Evolutionary conservation across 2,113 vertebrate genomes (phyloP), one percentile per base, ranked within the genome.

Genomic region (Sardina pilchardus): DNA sequence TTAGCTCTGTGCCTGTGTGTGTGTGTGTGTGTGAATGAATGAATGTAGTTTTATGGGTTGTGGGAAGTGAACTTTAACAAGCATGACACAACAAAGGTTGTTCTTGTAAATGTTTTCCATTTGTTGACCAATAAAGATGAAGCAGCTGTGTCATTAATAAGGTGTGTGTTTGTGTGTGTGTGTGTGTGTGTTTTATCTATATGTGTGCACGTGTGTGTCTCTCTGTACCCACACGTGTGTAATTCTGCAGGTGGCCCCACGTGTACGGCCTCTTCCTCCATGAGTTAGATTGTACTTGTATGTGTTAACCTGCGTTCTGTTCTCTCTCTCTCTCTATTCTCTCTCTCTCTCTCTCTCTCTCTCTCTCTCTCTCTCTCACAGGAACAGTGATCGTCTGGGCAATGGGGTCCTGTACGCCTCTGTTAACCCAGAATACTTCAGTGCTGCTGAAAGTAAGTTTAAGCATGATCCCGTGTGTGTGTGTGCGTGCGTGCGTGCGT

Each of bases 381-480:
- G 97, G 90, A 97, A 96, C 91, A 98, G 90, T 45, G 97, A 97
- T 92, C 94, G 98, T 45, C 95, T 99, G 85, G 98, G 98, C 47
- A 99, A 99, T 42, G 98, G 98, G 83, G 98, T 99, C 0, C 92
- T 99, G 36, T 99, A 99, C 0, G 98, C 98, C 0, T 99, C 98
- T 0, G 98, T 99, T 93, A 99, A 99, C 91, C 98, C 98, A 0
- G 98, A 99, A 88, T 99, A 99, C 93, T 99, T 99, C 95, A 99
- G 98, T 1, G 98, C 98, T 1, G 97, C 98, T 0, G 98, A 99
- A 0, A 98, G 98, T 99, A 90, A 97, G 98, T 94, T 4, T 53
- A 1, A 53, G 16, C 17, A 47, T 47, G 45, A 47, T 14, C 45
- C 45, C 45, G 39, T 42, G 39, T 42, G 39, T 42, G 1, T 39